Conservation (phyloP, 92 coral and sea anemone genomes). For the Bergia puertoricense region DNA sequence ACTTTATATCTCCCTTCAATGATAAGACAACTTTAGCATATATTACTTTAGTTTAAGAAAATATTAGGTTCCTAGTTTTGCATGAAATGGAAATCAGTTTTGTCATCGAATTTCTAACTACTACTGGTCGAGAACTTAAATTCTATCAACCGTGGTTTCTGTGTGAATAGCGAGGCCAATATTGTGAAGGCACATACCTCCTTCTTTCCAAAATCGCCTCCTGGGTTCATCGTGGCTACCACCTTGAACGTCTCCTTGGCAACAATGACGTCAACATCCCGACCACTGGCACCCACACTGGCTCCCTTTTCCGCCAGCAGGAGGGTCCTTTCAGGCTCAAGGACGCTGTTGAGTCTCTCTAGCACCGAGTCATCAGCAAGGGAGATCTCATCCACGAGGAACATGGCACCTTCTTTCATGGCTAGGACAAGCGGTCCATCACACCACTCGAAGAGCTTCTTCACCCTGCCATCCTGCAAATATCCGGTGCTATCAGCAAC, state of each 20-base stretch:
- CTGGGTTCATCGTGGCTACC: conserved; percentile 97
- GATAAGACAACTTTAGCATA: too few species aligned
- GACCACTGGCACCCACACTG: conserved; percentile 49
- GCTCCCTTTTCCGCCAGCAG: conserved; percentile 95
- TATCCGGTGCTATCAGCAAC: neutral
- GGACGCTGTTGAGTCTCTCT: conserved; percentile 94
- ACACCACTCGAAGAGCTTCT: conserved; percentile 95
- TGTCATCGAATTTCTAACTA: too few species aligned
- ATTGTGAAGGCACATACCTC: conserved; percentile 64
- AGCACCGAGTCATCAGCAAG: conserved; percentile 98
- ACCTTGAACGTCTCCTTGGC: conserved; percentile 80
- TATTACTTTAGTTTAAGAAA: too few species aligned
- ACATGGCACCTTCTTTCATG: conserved; percentile 91
- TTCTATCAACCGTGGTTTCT: neutral
- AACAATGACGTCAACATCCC: conserved; percentile 74
- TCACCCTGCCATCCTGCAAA: conserved; percentile 65
- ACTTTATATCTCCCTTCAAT: too few species aligned
- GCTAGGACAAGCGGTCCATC: conserved; percentile 94
- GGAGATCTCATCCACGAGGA: conserved; percentile 94
- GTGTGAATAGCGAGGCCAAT: neutral
- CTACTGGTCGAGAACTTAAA: neutral
- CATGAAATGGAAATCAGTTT: too few species aligned
- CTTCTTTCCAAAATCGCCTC: conserved; percentile 98
- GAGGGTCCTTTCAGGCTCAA: conserved; percentile 96
- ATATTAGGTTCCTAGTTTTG: too few species aligned